phyloP scores from a whole-genome alignment of 2,888 invertebrate genomes.

The Cremastinae sp. region DNA sequence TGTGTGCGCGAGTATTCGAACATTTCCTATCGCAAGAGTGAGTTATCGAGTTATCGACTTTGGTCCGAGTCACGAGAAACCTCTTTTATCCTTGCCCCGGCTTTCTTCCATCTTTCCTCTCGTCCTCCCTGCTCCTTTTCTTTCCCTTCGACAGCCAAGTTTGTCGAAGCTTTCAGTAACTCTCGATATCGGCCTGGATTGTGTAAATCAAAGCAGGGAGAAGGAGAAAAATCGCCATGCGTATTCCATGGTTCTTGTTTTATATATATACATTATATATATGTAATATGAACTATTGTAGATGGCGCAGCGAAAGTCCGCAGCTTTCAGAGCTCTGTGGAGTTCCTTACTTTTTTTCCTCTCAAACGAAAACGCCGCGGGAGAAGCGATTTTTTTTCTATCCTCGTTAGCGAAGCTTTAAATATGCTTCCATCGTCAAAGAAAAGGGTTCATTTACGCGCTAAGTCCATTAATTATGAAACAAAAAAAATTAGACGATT shows the following conservation, averaged over 20 bases:
- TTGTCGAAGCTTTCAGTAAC: constrained; percentile 39
- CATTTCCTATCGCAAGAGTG: constrained; percentile 46
- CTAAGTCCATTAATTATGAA: constrained; percentile 49
- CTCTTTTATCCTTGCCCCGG: constrained; percentile 14
- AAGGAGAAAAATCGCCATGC: constrained; percentile 37
- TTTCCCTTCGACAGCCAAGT: constrained; percentile 33
- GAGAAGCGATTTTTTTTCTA: no score
- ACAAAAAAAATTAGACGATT: no score
- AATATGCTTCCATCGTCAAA: constrained; percentile 8
- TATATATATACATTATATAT: no score
- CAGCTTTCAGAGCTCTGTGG: constrained; percentile 16
- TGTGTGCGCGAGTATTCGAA: constrained; percentile 42
- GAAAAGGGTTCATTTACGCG: constrained; percentile 9
- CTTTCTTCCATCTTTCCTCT: not conserved
- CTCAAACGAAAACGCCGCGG: no score
- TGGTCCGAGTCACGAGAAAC: constrained; percentile 45
- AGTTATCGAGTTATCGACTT: constrained; percentile 61
- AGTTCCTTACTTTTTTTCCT: no score
- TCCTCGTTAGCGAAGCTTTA: constrained; percentile 53
- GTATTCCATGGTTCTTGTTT: no score
- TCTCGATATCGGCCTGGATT: constrained; percentile 23
- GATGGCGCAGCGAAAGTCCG: constrained; percentile 22
- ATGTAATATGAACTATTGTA: no score
- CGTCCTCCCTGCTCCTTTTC: constrained; percentile 1
- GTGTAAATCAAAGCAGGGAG: constrained; percentile 27